Percentiles rank a stretch among this genome's conserved stretches.
These are phyloP conservation scores for Lepilemur septentrionalis DNA, from an alignment of 2,797 vertebrate genomes.

Conservation along the genomic window DNA sequence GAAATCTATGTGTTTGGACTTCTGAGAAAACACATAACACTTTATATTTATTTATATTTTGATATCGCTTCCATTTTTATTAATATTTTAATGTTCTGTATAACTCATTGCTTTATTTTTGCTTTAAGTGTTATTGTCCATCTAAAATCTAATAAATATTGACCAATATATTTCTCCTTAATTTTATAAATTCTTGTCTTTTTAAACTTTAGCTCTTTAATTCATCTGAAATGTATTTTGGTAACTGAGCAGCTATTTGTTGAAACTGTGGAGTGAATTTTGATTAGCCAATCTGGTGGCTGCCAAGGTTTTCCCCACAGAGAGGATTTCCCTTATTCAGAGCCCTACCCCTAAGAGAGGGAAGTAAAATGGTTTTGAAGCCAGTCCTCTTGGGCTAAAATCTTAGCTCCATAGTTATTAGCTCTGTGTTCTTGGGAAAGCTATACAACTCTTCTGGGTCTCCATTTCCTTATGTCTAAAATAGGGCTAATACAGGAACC, in stretches of 20 bases:
- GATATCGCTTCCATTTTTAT: not conserved
- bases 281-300: not conserved
- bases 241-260: not conserved
- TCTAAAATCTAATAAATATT: not conserved
- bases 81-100: not conserved
- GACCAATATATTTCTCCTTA: not conserved
- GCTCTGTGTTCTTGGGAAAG: slow-evolving; percentile 6
- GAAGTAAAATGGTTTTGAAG: slow-evolving; percentile 9
- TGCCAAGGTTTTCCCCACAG: not conserved
- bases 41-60: slow-evolving; percentile 11
- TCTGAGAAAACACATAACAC: too few species aligned
- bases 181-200: not conserved
- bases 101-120: not conserved
- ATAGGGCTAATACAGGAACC: not conserved
- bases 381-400: slow-evolving; percentile 31
- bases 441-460: not conserved
- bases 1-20: not conserved
- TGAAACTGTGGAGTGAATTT: not conserved
- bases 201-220: not conserved
- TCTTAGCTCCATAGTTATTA: slow-evolving; percentile 11
- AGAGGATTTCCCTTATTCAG: not conserved
- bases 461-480: slow-evolving; percentile 37
- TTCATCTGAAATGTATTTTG: not conserved
- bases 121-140: not conserved
- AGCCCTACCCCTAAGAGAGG: not conserved